A percentile compares a stretch with the other conserved stretches of the same genome.
Evolutionary conservation across 2,113 vertebrate species (phyloP).

Genomic region (Perca fluviatilis): DNA sequence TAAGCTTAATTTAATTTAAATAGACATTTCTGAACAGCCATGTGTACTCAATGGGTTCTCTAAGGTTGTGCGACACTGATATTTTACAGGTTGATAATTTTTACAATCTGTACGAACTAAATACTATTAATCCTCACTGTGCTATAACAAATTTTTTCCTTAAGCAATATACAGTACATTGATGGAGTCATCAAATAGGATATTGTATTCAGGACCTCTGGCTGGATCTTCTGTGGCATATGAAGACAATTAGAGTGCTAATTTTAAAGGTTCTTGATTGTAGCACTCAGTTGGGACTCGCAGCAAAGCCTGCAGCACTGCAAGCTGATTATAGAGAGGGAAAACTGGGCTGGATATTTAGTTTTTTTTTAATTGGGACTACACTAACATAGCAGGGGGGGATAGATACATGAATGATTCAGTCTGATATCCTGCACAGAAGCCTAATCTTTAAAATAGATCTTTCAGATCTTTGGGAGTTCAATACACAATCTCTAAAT

Average conservation of each 20-base stretch:
- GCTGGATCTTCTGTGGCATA: conserved; percentile 5
- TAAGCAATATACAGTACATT: neutral
- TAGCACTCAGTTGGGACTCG: conserved; percentile 14
- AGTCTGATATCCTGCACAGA: conserved; percentile 17
- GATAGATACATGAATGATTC: conserved; percentile 26
- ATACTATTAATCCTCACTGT: neutral
- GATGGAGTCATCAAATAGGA: conserved; percentile 8
- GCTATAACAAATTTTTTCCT: neutral
- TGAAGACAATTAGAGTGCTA: conserved; percentile 15
- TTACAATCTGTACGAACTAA: neutral
- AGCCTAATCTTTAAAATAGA: conserved; percentile 39
- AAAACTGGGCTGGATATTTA: conserved; percentile 23
- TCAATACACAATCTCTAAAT: conserved; percentile 25
- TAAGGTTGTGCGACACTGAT: neutral
- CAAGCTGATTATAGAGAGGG: neutral
- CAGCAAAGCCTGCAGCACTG: conserved; percentile 11
- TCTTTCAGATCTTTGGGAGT: conserved; percentile 36
- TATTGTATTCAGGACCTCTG: conserved; percentile 10
- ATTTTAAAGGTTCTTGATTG: conserved; percentile 36
- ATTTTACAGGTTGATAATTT: neutral
- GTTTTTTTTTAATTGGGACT: conserved; percentile 33
- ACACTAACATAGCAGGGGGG: conserved; percentile 9
- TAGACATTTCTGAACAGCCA: neutral
- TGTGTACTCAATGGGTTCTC: neutral
- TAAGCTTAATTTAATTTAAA: conserved; percentile 1